Evolutionary conservation across 2,113 vertebrate genomes (phyloP), one percentile per base, ranked within the genome.

Genomic region (Jaculus jaculus): DNA sequence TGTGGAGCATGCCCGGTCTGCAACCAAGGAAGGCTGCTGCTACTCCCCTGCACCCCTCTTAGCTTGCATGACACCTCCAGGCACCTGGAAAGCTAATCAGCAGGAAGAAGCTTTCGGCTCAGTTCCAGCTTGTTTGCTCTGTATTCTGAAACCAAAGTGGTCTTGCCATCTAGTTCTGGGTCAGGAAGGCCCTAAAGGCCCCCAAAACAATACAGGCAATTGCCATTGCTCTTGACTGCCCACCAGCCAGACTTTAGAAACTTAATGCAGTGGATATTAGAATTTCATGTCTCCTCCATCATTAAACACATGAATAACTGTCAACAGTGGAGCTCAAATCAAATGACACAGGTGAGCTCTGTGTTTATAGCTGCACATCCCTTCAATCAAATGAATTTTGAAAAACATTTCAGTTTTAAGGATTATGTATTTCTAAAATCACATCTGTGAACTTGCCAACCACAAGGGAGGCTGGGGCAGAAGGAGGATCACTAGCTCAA

Each of bases 201-300:
- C 54, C 54, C 54, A 7, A 7, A 54, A 54, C 6, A 12, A 54
- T 54, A 16, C 3, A 54, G 15, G 15, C 15, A 10, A 54, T 54
- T 54, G 15, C 11, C 54, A 54, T 12, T 54, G 54, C 54, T 54
- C 54, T 54, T 54, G 54, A 12, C 13, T 54, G 54, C 54, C 54
- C 32, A 42, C 75, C 58, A 68, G 75, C 47, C 72, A 90, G 73
- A 80, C 54, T 87, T 84, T 77, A 34, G 3, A 81, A 71, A 94
- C 73, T 42, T 65, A 58, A 42, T n/a, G 89, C 30, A 24, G 58
- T 12, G 23, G 28, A 10, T 42, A 47, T 21, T 68, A 73, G 79
- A n/a, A 8, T 28, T 85, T 75, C 74, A 15, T 63, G 32, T 20
- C 51, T 47, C 54, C 69, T 65, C 95, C 5, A n/a, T 23, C 3